Evolutionary conservation across 1,140 invertebrate species (phyloP), one percentile per base, ranked within the genome.

Genomic region (Calliopsis andreniformis): DNA sequence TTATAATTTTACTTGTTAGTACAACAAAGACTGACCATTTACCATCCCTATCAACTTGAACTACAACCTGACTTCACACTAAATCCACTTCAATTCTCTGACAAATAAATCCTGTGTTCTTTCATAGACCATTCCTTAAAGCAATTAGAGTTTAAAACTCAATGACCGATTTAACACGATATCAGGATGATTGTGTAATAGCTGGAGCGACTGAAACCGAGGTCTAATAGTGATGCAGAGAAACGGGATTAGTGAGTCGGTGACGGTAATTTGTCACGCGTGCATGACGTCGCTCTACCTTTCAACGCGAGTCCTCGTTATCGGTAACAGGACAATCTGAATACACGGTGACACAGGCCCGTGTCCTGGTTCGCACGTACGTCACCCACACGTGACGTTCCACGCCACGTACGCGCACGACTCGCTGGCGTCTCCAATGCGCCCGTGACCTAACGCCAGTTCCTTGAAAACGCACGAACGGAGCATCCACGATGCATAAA

Each of bases 291-390:
- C 49, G 58, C 32, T 55, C 16, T 72, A 58, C 49, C 68, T 78
- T 78, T 78, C 76, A 64, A 63, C 58, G 68, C 42, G 76, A 72
- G 76, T 64, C 76, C 67, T 71, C 76, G 59, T 76, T 71, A 77
- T 63, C 63, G 77, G 63, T 76, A 67, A 76, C 62, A 76, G 77
- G 35, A 76, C 77, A 67, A 68, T 79, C 59, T 62, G 77, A 79
- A 79, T 79, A 79, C 77, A 71, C 39, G 62, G 77, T 79, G 77
- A 79, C 77, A 79, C 62, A 49, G 32, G 68, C 30, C 77, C 59
- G 69, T 76, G 77, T 79, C 71, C 77, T 76, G 61, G 77, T 79
- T 79, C 77, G 63, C 77, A 79, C 77, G 69, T 79, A 67, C 30
- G 68, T 78, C 76, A 78, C 72, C 71, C 77, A 79, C 77, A 67